Evolutionary conservation across 2,113 vertebrate genomes (phyloP), one percentile per base, ranked within the genome.

Genomic region (Hippocampus zosterae): DNA sequence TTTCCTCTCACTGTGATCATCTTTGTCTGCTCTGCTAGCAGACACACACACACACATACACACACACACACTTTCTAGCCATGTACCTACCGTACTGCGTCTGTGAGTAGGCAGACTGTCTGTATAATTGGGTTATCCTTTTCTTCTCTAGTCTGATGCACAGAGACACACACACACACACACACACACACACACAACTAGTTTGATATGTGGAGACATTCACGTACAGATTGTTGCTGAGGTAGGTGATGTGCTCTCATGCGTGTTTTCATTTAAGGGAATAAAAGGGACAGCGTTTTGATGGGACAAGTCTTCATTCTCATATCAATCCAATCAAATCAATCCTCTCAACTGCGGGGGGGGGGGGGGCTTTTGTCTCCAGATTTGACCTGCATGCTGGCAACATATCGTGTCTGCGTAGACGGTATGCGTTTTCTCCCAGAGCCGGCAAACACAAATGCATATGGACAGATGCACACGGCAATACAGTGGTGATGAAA

Each of bases 121-220:
- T 83, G 75, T 81, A 79, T 90, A 91, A 91, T 89, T 90, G 89
- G 89, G 86, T 89, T 90, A 91, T 86, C 85, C 85, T 86, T 84
- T 81, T 89, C 86, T 57, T 82, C 86, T 87, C 85, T 44, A 63
- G 87, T 83, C 84, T 91, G 87, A 91, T 90, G 85, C 83, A 81
- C 81, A 75, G 77, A 88, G 87, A 89, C 87, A 85, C 78, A 82
- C 81, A 62, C 41, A 55, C 72, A n/a, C n/a, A n/a, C n/a, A 69
- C 69, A 8, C 23, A 7, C 44, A 65, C 50, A 21, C 55, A 27
- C 40, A 60, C 60, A 57, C 29, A 25, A 37, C 19, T 46, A 60
- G 75, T 83, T 86, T 86, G 80, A 86, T 86, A 67, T 62, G 79
- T 68, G 73, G 64, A 77, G 81, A 85, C 76, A 40, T 81, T 85